Evolutionary conservation across 2,797 vertebrate genomes (phyloP), one percentile per base, ranked within the genome.

Genomic region (Decapterus maruadsi): DNA sequence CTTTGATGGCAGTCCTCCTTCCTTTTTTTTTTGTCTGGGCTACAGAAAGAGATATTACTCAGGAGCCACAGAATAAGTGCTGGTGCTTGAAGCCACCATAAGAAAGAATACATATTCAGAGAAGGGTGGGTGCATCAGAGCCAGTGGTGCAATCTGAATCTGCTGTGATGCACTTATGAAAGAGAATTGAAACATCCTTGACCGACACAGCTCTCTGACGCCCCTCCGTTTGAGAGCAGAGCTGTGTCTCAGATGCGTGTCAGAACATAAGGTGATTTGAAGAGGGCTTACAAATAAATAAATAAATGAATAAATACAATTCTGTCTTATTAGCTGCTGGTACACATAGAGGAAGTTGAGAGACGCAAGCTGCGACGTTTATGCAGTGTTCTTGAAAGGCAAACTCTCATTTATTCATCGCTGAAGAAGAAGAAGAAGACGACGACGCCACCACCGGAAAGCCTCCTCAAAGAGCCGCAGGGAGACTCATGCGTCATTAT

Each of bases 401-500:
- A 29, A 72, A 68, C 60, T 80, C 80, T 88, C 59, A 68, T 85
- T 88, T 80, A 78, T 82, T 87, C 38, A 42, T 42, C 3, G n/a
- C 63, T 75, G 51, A 70, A 34, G 31, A 34, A 4, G 26, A 34
- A 4, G 26, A 26, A 74, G 51, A 70, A 34, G 31, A 34, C 31
- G 26, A 34, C 31, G 26, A 26, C 59, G 1, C 53, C 14, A 36
- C 26, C 57, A 54, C 46, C 14, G 4, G 59, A 68, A 81, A 69
- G 58, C 43, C n/a, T 53, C 59, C 56, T 67, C 17, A 59, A 42
- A 75, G 56, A 72, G 68, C 80, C 14, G 45, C 73, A 73, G 59
- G 60, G 62, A 78, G 76, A 78, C 42, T 26, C 17, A 22, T 69
- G 72, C 57, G 19, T 82, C 78, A 70, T 87, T 78, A 80, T 85